A percentile compares a stretch with the other conserved stretches of the same genome.
These are phyloP conservation scores for Cryptotis parvus DNA, from an alignment of 2,113 vertebrate species.

Conservation along the genomic window DNA sequence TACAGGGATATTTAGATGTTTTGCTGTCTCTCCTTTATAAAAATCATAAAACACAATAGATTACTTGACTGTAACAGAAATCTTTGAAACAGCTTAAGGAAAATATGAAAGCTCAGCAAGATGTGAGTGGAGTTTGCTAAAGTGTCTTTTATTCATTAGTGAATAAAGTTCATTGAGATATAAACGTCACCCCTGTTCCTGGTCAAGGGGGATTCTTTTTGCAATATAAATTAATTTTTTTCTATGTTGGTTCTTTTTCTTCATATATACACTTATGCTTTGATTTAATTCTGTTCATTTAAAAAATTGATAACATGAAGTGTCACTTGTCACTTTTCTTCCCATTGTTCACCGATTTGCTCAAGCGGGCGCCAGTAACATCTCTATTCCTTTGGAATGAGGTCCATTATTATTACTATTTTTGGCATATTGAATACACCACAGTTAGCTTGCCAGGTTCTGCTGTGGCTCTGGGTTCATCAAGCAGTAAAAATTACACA, in stretches of 20 bases:
- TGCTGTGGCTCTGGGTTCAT: no score
- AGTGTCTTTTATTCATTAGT: neutral
- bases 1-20: constrained; percentile 15
- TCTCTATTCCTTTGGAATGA: no score
- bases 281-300: constrained; percentile 33
- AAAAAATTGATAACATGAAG: neutral
- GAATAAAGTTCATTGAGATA: neutral
- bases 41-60: neutral
- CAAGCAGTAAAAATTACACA: no score
- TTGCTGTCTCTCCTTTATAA: neutral
- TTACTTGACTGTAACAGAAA: constrained; percentile 9
- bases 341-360: no score
- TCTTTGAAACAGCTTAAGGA: constrained; percentile 19
- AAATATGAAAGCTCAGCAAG: neutral
- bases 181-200: neutral
- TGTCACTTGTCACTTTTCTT: neutral
- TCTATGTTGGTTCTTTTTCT: neutral
- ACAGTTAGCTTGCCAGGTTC: no score
- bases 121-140: neutral
- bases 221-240: neutral
- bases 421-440: no score
- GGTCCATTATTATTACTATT: no score
- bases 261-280: neutral
- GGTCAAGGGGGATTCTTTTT: neutral
- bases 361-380: no score